phyloP scores from a whole-genome alignment of 2,113 vertebrate genomes.

The Urocynchramus pylzowi region DNA sequence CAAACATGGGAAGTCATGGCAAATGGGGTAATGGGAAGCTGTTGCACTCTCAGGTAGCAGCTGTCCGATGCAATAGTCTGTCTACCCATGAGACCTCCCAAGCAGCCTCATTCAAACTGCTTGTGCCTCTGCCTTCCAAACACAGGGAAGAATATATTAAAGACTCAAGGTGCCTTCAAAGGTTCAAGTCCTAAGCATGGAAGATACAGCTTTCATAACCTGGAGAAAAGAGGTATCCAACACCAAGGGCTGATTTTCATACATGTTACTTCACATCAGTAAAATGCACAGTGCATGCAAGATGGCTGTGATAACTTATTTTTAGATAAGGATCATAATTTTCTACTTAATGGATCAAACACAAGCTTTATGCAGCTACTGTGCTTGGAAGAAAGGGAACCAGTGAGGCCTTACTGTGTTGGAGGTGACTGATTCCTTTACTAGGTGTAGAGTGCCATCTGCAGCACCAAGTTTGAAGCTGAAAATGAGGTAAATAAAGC shows the following conservation, averaged over 20 bases:
- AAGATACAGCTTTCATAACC: not conserved
- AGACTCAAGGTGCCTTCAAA: not conserved
- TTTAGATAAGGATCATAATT: not conserved
- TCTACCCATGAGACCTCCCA: accelerated
- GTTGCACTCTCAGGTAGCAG: not conserved
- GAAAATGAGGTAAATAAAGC: not conserved
- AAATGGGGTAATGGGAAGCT: not conserved
- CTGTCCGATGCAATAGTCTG: accelerated
- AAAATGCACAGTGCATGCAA: not conserved
- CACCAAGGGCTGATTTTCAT: not conserved
- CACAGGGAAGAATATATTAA: not conserved
- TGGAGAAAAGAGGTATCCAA: not conserved
- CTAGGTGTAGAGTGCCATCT: constrained; percentile 18
- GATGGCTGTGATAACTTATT: not conserved
- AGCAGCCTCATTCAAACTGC: not conserved
- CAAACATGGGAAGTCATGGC: not conserved
- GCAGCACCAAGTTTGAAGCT: not conserved
- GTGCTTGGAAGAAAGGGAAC: not conserved
- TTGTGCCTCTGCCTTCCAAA: not conserved
- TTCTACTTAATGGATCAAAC: not conserved
- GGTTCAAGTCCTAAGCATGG: not conserved
- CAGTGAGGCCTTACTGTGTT: accelerated
- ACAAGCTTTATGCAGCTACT: not conserved
- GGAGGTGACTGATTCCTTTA: not conserved
- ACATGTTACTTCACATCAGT: not conserved